Conservation (phyloP, 2,113 vertebrate genomes). For the Gila orcuttii region DNA sequence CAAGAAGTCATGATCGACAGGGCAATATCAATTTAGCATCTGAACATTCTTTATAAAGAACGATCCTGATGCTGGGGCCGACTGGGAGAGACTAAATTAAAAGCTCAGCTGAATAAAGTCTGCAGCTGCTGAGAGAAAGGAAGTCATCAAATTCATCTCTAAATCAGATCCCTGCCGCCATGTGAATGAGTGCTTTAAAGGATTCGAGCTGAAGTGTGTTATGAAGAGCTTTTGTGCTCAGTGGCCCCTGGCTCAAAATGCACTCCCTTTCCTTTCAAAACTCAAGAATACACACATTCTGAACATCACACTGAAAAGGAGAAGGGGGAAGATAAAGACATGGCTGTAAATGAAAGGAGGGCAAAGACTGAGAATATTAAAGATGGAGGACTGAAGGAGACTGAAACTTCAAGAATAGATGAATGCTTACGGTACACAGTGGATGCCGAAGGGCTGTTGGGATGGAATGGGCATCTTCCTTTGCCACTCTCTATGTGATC, state of each 20-base stretch:
- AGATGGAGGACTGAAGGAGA: not conserved
- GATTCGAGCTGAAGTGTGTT: conserved; percentile 36
- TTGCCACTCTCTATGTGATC: conserved; percentile 84
- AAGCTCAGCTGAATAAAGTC: conserved; percentile 1
- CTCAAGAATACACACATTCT: conserved; percentile 2
- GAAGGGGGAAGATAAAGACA: conserved; percentile 21
- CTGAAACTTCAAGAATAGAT: not conserved
- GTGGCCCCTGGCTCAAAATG: conserved; percentile 32
- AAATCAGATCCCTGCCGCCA: conserved; percentile 25
- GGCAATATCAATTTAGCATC: conserved; percentile 3
- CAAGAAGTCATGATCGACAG: not conserved
- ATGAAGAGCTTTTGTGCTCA: conserved; percentile 39
- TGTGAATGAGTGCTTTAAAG: conserved; percentile 41
- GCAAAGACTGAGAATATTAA: not conserved
- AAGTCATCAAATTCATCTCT: conserved; percentile 31
- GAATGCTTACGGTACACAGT: conserved; percentile 84
- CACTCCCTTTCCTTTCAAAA: conserved; percentile 14
- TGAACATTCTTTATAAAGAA: not conserved
- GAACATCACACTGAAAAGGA: conserved; percentile 20
- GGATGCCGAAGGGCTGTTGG: conserved; percentile 87
- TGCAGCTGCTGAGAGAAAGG: conserved; percentile 7
- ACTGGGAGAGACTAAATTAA: conserved; percentile 2
- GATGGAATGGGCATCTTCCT: conserved; percentile 91
- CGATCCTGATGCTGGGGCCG: conserved; percentile 6
- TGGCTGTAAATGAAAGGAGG: not conserved